Base-by-base conservation (phyloP, 1,140 invertebrate genomes). In the Prorops nasuta region DNA sequence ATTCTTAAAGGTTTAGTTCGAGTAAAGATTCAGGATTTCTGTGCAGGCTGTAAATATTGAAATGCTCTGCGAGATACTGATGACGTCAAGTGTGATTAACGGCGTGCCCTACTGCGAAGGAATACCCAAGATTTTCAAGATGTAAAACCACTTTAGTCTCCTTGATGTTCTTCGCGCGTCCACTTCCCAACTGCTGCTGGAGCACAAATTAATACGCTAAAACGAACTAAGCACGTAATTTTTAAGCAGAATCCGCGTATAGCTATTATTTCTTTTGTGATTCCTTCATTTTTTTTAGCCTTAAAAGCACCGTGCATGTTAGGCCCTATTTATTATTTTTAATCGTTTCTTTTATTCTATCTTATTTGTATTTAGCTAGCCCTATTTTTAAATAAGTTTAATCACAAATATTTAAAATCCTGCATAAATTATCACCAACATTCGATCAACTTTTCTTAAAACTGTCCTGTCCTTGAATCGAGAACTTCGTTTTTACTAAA, bases 1-100 rank as follows among this genome's bases (percentile, higher is more conserved):
- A n/a, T n/a, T n/a, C n/a, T n/a, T n/a, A n/a, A 28, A 10, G 4
- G 24, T 28, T 10, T 6, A 28, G 4, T 28, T 32, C 49, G 54
- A 61, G 62, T 61, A 64, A 64, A 64, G 20, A 59, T 64, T 64
- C 62, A 64, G 58, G 62, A 64, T 61, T 64, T 58, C 10, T 17
- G 3, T 19, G 32, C 9, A 21, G 28, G 35, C 15, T 45, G 42
- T 46, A 47, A 46, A 52, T 49, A 49, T 45, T 40, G 36, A 42
- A 16, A 15, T 35, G 4, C 14, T 35, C 9, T 35, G 34, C 34
- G 15, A 4, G 34, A 35, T 35, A 4, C 14, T 3, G 14, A 10
- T 7, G 34, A 8, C 6, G 14, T 6, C 6, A 9, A 35, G 6
- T 35, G 34, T 35, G 34, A 35, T 35, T n/a, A 4, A 8, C 7